A percentile compares a stretch with the other conserved stretches of the same genome.
Evolutionary conservation across 2,797 vertebrate species (phyloP).

Genomic region (Rhincodon typus): DNA sequence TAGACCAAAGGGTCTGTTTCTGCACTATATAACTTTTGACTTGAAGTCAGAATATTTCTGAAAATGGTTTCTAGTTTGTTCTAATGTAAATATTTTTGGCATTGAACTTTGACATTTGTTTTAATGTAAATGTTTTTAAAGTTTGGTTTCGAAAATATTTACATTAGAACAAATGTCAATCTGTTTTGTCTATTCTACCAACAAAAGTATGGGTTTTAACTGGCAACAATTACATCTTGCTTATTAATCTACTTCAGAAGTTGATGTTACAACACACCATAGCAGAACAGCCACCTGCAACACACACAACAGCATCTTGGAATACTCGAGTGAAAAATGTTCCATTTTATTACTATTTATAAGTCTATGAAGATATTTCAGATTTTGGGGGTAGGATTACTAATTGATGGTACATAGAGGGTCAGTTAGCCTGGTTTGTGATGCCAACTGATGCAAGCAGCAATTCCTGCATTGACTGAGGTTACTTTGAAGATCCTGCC

Average conservation of each 20-base stretch:
- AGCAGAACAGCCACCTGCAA: neutral
- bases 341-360: neutral
- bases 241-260: neutral
- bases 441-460: too few relatives aligned
- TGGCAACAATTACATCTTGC: neutral
- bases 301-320: neutral
- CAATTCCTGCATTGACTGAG: too few relatives aligned
- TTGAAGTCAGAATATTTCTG: neutral
- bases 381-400: neutral
- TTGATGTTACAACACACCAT: neutral
- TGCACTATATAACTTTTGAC: neutral
- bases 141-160: neutral
- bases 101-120: neutral
- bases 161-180: neutral
- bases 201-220: neutral
- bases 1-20: too few relatives aligned
- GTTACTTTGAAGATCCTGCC: too few relatives aligned
- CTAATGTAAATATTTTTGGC: neutral
- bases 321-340: neutral
- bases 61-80: neutral
- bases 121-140: neutral
- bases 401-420: neutral
- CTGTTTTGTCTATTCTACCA: conserved; percentile 7
- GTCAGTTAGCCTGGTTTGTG: too few relatives aligned
- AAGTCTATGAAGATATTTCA: neutral